Evolutionary conservation across 2,888 invertebrate species (phyloP), one percentile per base, ranked within the genome.

Genomic region (Lithophane leautieri): DNA sequence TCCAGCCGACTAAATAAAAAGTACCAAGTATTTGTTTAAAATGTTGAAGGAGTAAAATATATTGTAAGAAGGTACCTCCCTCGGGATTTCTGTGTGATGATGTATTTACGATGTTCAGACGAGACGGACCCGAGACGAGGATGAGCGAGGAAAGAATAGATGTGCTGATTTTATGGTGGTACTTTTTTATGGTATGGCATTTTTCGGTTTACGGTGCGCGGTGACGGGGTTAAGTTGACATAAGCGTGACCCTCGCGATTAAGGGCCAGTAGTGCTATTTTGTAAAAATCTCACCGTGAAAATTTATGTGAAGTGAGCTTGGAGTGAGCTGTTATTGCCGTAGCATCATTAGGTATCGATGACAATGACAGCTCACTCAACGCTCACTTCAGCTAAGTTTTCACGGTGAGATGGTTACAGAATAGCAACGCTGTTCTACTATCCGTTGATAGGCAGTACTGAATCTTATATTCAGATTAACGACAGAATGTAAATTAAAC

Each of bases 1-100:
- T 56, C 81, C 14, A 16, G 34, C 56, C 19, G 62, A 73, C 60
- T 81, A 84, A 83, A 81, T 80, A 86, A 86, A 87, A 73, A 65
- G 11, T 58, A 34, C 42, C 25, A 63, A 72, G 68, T 91, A 89
- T 94, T 94, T 94, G 94, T 92, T 93, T 92, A 93, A 91, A 93
- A 89, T 91, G 91, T 92, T 92, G 89, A 89, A 88, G 82, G 44
- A 82, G 80, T 85, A 81, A 88, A 89, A 87, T 86, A 86, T 88
- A 79, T 83, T 83, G 86, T 85, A 82, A 81, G 77, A 50, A 1
- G 78, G 78, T 76, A 81, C 89, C 88, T 88, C 85, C 89, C 83
- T 76, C 80, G 76, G 86, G 88, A 89, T 89, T 89, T 89, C 87
- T 89, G 88, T 88, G 87, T 86, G 87, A 89, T 87, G 90, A 88